Base-by-base conservation (phyloP, 2,113 vertebrate genomes). In the Ophthalmotilapia sp. region DNA sequence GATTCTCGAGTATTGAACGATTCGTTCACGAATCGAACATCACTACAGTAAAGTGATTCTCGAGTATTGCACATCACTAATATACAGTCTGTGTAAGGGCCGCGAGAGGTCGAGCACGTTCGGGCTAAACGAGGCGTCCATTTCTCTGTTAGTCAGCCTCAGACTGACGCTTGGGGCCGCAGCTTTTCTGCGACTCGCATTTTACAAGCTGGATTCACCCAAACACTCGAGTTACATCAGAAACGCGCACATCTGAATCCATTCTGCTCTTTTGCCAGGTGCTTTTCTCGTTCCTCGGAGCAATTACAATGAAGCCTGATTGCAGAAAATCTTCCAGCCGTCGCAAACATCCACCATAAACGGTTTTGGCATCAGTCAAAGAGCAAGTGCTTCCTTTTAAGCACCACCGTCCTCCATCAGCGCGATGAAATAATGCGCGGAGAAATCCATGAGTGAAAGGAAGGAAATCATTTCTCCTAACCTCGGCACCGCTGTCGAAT, bases 21-120 rank as follows among this genome's bases (percentile, higher is more conserved):
- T n/a, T n/a, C n/a, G n/a, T n/a, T n/a, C n/a, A n/a, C n/a, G n/a
- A n/a, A n/a, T n/a, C n/a, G n/a, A n/a, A n/a, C n/a, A n/a, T n/a
- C n/a, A n/a, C n/a, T n/a, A n/a, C 26, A 26, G 26, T 29, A 29
- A 29, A 29, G 26, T 29, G 26, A 29, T 29, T 29, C 26, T 29
- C 26, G 26, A 29, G 26, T 29, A 29, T 29, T 29, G 26, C 2
- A 29, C 26, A 29, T 29, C 26, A 29, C 26, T 29, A 29, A 0
- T 31, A 2, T 75, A 29, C 23, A 29, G 23, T 75, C 23, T 49
- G 15, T 29, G 40, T 26, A 26, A 26, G 68, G 40, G 21, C 0
- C 3, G 6, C 0, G 5, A 6, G 6, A 19, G 21, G 31, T 33
- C 15, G 3, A 75, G 21, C 40, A 45, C 2, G 0, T 0, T 73